Percentiles rank a stretch among this genome's conserved stretches.
These are phyloP conservation scores for Noctua comes DNA, from an alignment of 2,888 invertebrate genomes.

Conservation along the genomic window DNA sequence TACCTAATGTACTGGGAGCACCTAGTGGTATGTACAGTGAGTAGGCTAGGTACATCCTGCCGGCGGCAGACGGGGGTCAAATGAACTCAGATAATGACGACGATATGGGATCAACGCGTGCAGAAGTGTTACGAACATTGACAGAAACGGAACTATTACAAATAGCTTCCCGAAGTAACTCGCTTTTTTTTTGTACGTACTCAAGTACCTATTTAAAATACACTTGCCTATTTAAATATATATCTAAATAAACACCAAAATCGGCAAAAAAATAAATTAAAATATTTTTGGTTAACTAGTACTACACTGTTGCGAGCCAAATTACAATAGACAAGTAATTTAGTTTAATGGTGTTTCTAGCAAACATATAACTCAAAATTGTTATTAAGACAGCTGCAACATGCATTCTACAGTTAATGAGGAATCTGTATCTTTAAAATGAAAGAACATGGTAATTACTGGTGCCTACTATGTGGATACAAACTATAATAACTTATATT, in stretches of 20 bases:
- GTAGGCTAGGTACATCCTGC: constrained; percentile 70
- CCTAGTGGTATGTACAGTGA: constrained; percentile 46
- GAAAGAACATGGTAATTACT: not conserved
- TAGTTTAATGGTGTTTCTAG: not conserved
- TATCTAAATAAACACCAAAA: too few relatives aligned
- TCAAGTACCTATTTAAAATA: too few relatives aligned
- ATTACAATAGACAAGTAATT: not conserved
- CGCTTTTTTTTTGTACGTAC: not conserved
- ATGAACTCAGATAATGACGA: constrained; percentile 75
- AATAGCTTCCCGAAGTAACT: not conserved
- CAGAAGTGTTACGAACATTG: constrained; percentile 61
- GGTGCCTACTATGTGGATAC: not conserved
- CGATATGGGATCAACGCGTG: constrained; percentile 50
- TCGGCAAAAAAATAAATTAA: not conserved
- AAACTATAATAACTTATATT: not conserved
- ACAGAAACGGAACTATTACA: not conserved
- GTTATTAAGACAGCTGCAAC: constrained; percentile 21
- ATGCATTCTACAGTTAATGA: constrained; percentile 9
- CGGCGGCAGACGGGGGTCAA: constrained; percentile 77
- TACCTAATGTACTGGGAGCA: constrained; percentile 36
- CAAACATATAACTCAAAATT: not conserved
- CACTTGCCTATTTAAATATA: too few relatives aligned
- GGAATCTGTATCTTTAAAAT: constrained; percentile 9
- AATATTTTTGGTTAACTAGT: not conserved
- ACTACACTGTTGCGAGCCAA: not conserved